Conservation (phyloP, 2,113 vertebrate species). For the Zingel zingel region DNA sequence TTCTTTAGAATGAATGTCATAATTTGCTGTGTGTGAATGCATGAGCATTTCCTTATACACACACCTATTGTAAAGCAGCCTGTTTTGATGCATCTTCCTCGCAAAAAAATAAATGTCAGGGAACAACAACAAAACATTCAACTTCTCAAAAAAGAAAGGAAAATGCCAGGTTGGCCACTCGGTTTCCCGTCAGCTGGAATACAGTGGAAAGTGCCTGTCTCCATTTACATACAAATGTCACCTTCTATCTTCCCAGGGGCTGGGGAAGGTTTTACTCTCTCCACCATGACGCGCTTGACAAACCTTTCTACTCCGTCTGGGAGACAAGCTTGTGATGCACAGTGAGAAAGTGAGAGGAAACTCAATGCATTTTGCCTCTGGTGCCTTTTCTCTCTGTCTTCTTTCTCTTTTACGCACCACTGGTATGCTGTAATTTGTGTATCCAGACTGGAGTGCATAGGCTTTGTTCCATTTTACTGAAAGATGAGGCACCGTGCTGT, state of each 20-base stretch:
- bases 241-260: constrained; percentile 67
- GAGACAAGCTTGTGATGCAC: constrained; percentile 76
- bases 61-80: not conserved
- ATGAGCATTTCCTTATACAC: not conserved
- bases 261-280: constrained; percentile 64
- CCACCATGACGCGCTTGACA: constrained; percentile 67
- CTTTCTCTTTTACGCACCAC: constrained; percentile 59
- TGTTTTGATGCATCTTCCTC: constrained; percentile 11
- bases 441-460: constrained; percentile 58
- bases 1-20: not conserved
- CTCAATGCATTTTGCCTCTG: constrained; percentile 68
- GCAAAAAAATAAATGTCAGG: constrained; percentile 35
- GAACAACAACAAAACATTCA: constrained; percentile 38
- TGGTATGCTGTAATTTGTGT: constrained; percentile 68
- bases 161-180: constrained; percentile 40
- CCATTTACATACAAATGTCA: constrained; percentile 81
- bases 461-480: constrained; percentile 62
- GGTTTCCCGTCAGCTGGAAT: constrained; percentile 64
- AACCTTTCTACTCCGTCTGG: constrained; percentile 72
- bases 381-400: constrained; percentile 62
- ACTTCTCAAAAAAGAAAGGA: constrained; percentile 22
- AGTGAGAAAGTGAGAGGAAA: constrained; percentile 65
- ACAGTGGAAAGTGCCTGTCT: constrained; percentile 57
- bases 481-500: constrained; percentile 52
- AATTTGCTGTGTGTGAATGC: not conserved